These are phyloP conservation scores for Eubasilissa regina DNA, from an alignment of 1,140 invertebrate genomes.

Conservation along the genomic window DNA sequence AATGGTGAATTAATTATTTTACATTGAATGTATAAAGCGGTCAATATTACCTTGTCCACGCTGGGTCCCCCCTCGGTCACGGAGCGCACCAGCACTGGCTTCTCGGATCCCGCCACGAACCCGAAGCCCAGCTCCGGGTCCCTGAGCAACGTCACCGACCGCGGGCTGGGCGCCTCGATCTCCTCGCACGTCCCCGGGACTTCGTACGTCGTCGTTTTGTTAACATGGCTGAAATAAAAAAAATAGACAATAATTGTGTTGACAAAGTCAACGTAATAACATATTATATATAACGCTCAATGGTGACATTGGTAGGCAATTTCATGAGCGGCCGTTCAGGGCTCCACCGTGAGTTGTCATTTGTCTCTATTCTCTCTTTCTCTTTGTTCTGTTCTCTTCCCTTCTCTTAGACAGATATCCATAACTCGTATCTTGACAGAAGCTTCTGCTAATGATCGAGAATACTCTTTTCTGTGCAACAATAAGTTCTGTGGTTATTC, in stretches of 20 bases:
- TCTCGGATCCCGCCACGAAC: slow-evolving; percentile 93
- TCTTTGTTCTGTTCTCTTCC: too few species aligned
- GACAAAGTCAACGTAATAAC: too few species aligned
- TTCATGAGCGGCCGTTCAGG: too few species aligned
- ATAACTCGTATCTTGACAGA: too few species aligned
- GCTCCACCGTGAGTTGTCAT: too few species aligned
- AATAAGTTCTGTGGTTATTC: too few species aligned
- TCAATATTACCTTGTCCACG: slow-evolving; percentile 83
- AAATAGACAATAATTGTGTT: slow-evolving; percentile 31
- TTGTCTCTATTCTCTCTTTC: too few species aligned
- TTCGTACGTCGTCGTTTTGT: slow-evolving; percentile 92
- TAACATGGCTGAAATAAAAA: slow-evolving; percentile 83
- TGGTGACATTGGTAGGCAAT: too few species aligned
- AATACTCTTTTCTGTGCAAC: too few species aligned
- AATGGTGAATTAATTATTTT: neutral
- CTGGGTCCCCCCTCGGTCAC: slow-evolving; percentile 91
- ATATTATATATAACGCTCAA: too few species aligned
- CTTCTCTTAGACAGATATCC: too few species aligned
- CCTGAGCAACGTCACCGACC: slow-evolving; percentile 81
- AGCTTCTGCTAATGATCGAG: neutral
- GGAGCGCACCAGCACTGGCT: slow-evolving; percentile 91
- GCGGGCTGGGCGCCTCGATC: slow-evolving; percentile 81
- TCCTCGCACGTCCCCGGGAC: slow-evolving; percentile 78
- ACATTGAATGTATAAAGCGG: too few species aligned
- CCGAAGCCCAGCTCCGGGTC: slow-evolving; percentile 89